Base-by-base conservation (phyloP, 2,797 vertebrate species). In the Ataeniobius toweri region DNA sequence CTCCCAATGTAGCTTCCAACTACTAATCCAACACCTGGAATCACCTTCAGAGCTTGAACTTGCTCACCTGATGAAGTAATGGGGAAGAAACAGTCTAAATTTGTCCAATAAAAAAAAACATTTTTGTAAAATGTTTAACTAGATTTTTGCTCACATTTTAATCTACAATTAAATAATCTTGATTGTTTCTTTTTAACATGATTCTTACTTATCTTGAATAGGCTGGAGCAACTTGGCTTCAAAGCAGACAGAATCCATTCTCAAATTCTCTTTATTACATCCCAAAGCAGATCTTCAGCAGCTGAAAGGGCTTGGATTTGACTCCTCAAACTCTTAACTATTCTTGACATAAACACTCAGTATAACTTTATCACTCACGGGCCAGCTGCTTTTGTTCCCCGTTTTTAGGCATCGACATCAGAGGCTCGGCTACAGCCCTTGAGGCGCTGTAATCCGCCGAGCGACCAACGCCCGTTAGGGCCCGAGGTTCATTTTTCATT, bases 401-500 rank as follows among this genome's bases (percentile, higher is more conserved):
- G 78, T 76, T 58, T 77, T 83, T 74, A 78, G 68, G 73, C 84
- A 73, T 86, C 86, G 80, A 83, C 89, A 88, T 91, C 89, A 86
- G 85, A 88, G 80, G 79, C 87, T 75, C 58, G 75, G 65, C 82
- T 76, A 80, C 78, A 72, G 86, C 84, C 90, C 85, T 80, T 1
- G 77, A 85, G 88, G 89, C 79, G 31, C 77, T 83, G 80, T 90
- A 88, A 92, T 91, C 88, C 87, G 82, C 87, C 83, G 82, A 89
- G 81, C 71, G 74, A 89, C 88, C 91, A 75, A 75, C 79, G 75
- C 80, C 88, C 77, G 8, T 75, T 65, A 65, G 82, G 83, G 86
- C 87, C 84, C 76, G 0, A 73, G 78, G 80, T 85, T 93, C 80
- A 68, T 86, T 92, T 93, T 93, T 91, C 91, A 93, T 88, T 86